Evolutionary conservation across 2,113 vertebrate species (phyloP).

Genomic region (Pica pica): DNA sequence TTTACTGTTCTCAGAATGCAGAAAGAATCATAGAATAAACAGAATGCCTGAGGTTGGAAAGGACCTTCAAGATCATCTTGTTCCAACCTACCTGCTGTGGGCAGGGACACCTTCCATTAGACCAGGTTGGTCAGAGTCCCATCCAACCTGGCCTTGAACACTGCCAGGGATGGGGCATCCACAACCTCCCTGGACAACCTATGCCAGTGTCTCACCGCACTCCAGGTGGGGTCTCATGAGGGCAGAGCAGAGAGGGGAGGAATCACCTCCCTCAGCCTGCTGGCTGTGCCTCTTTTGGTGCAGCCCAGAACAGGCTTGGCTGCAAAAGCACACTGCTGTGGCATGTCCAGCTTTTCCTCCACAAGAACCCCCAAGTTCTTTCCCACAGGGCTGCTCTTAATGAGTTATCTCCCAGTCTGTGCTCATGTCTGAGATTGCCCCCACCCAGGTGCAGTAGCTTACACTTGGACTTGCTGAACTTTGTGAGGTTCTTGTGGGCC

Average conservation of each 20-base stretch:
- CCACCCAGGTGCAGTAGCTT: not conserved
- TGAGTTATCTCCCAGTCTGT: not conserved
- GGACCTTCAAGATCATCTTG: not conserved
- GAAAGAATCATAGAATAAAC: not conserved
- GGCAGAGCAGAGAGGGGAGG: not conserved
- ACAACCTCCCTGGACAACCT: not conserved
- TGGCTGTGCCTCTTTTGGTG: not conserved
- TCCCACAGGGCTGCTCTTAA: rapidly evolving
- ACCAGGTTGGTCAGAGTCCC: not conserved
- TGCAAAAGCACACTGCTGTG: not conserved
- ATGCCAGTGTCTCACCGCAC: not conserved
- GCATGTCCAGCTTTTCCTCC: not conserved
- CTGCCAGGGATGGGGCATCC: not conserved
- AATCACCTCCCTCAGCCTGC: not conserved
- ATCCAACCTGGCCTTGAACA: not conserved
- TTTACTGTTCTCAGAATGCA: not conserved
- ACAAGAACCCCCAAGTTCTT: not conserved
- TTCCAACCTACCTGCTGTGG: not conserved
- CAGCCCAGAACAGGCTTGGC: not conserved
- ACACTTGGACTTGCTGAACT: not conserved
- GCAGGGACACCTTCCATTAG: not conserved
- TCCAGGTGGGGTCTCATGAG: not conserved
- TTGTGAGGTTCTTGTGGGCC: not conserved
- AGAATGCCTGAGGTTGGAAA: not conserved
- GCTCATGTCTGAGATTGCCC: not conserved